These are phyloP conservation scores for Agelastica alni DNA, from an alignment of 2,888 invertebrate species.

Conservation along the genomic window DNA sequence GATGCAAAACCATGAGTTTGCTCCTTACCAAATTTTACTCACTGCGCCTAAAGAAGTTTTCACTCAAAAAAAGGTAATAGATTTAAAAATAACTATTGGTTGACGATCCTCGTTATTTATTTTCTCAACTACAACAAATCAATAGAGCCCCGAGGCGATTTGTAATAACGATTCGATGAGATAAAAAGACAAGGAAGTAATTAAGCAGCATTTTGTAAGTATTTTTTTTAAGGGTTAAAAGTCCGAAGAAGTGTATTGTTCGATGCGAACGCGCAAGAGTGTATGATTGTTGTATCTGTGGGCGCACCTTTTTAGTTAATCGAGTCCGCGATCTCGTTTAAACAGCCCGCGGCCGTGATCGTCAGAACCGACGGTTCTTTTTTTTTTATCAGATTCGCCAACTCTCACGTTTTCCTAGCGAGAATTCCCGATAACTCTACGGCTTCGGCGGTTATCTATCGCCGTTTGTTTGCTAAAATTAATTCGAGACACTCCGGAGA, in stretches of 20 bases:
- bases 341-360: slow-evolving; percentile 47
- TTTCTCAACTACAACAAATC: neutral
- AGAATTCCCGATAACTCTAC: slow-evolving; percentile 50
- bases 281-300: slow-evolving; percentile 7
- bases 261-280: neutral
- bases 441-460: slow-evolving; percentile 49
- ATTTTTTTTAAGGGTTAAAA: slow-evolving; percentile 14
- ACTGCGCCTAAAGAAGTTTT: no score
- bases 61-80: no score
- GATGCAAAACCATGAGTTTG: no score
- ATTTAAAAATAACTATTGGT: no score
- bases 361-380: slow-evolving; percentile 33
- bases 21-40: no score
- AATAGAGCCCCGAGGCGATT: neutral
- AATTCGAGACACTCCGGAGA: slow-evolving; percentile 53
- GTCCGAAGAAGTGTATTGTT: slow-evolving; percentile 16
- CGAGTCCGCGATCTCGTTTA: slow-evolving; percentile 48
- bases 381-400: slow-evolving; percentile 57
- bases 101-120: neutral
- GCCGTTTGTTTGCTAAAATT: slow-evolving; percentile 55
- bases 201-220: slow-evolving; percentile 6
- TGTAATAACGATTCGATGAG: neutral
- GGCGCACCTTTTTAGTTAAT: slow-evolving; percentile 35
- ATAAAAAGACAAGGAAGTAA: slow-evolving; percentile 12
- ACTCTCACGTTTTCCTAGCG: slow-evolving; percentile 56